Conservation (phyloP, 1,140 invertebrate genomes). For the Eciton burchellii region DNA sequence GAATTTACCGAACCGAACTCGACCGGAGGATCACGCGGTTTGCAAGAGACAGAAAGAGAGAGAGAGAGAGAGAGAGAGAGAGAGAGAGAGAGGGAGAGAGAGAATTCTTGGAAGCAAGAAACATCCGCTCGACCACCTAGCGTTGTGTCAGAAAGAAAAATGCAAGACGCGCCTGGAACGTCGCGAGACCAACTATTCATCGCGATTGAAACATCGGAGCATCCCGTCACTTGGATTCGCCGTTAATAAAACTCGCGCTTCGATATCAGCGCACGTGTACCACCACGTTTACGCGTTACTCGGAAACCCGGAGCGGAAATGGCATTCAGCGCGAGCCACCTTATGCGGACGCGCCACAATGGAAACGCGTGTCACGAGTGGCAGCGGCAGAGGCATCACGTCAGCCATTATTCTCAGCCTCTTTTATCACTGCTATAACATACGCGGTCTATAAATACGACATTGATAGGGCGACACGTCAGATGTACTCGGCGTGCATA, state of each 20-base stretch:
- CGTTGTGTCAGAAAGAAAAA: background rate
- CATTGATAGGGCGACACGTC: conserved; percentile 19
- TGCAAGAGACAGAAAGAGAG: too few species aligned
- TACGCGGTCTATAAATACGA: conserved; percentile 32
- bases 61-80: too few species aligned
- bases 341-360: background rate
- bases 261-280: too few species aligned
- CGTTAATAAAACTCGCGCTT: too few species aligned
- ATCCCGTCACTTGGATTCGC: too few species aligned
- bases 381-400: background rate
- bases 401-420: conserved; percentile 24
- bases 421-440: conserved; percentile 27
- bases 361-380: background rate
- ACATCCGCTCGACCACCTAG: background rate
- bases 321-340: background rate
- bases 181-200: background rate
- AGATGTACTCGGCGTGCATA: background rate
- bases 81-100: too few species aligned
- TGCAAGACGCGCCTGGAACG: background rate
- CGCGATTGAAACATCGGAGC: background rate
- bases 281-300: background rate
- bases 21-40: background rate
- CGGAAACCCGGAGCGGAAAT: background rate
- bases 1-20: conserved; percentile 34
- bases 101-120: background rate